Conservation (phyloP, 2,113 vertebrate genomes). For the Cochlearius cochlearius region DNA sequence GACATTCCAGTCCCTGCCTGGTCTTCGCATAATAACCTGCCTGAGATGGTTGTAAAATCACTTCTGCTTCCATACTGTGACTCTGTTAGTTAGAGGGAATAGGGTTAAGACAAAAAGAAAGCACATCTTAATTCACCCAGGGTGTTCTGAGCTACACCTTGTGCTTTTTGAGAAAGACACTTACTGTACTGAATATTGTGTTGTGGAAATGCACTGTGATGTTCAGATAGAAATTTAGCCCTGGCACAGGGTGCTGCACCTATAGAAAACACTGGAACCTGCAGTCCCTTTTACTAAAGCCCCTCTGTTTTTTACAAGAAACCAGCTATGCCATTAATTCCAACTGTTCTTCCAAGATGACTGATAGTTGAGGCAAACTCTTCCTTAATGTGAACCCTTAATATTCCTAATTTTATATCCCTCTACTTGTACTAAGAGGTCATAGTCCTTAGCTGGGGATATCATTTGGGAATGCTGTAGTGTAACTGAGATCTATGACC, state of each 20-base stretch:
- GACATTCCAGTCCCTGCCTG: not conserved
- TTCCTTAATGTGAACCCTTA: conserved; percentile 27
- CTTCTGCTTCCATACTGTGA: not conserved
- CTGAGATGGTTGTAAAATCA: not conserved
- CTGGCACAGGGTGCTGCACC: not conserved
- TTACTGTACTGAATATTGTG: not conserved
- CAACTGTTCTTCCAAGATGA: conserved; percentile 18
- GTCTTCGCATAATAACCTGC: not conserved
- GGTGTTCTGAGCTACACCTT: not conserved
- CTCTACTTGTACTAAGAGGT: conserved; percentile 57
- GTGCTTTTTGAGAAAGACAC: not conserved
- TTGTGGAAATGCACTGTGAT: not conserved
- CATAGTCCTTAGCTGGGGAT: conserved; percentile 53
- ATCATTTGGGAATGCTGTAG: conserved; percentile 60
- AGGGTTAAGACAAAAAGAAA: not conserved
- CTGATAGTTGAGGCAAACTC: conserved; percentile 37
- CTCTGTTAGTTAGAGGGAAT: not conserved
- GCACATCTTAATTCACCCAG: not conserved
- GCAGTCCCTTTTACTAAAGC: not conserved
- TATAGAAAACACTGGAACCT: not conserved
- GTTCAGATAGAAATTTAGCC: not conserved
- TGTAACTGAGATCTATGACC: conserved; percentile 74
- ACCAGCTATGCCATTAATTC: not conserved
- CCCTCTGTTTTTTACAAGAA: not conserved
- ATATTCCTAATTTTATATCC: conserved; percentile 45